These are phyloP conservation scores for Phoxinus dragarum DNA, from an alignment of 2,797 vertebrate genomes.

Conservation along the genomic window DNA sequence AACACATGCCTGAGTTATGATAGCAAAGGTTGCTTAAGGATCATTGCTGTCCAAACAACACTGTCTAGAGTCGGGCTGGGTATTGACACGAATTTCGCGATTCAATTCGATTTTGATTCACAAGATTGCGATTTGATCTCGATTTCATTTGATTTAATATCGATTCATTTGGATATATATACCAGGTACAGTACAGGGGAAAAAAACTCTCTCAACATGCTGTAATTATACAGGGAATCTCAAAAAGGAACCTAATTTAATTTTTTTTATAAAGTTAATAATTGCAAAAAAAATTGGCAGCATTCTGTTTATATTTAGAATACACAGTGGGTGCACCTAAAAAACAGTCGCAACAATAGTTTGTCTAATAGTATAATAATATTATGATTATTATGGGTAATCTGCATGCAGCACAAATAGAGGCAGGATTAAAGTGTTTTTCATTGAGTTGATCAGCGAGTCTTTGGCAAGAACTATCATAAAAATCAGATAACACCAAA, in stretches of 20 bases:
- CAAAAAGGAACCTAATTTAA: too few relatives aligned
- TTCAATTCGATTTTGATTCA: not conserved
- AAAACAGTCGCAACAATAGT: not conserved
- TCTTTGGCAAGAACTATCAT: too few relatives aligned
- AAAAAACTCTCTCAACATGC: not conserved
- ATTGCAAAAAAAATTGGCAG: too few relatives aligned
- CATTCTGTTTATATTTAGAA: too few relatives aligned
- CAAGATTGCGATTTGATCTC: not conserved
- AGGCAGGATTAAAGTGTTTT: too few relatives aligned
- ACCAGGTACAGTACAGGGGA: not conserved
- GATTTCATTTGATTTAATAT: not conserved
- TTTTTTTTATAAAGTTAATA: too few relatives aligned
- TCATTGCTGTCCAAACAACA: not conserved
- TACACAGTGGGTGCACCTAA: too few relatives aligned
- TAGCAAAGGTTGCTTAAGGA: constrained; percentile 12
- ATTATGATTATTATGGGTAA: not conserved
- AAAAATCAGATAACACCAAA: not conserved
- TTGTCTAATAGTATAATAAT: too few relatives aligned
- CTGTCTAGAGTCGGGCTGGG: not conserved
- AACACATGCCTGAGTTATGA: not conserved
- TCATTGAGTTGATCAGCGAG: too few relatives aligned
- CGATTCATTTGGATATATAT: not conserved
- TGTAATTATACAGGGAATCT: not conserved
- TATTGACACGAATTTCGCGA: not conserved
- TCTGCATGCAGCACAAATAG: not conserved